Evolutionary conservation across 2,888 invertebrate species (phyloP), one percentile per base, ranked within the genome.

Genomic region (Parapristionchus giblindavisi): DNA sequence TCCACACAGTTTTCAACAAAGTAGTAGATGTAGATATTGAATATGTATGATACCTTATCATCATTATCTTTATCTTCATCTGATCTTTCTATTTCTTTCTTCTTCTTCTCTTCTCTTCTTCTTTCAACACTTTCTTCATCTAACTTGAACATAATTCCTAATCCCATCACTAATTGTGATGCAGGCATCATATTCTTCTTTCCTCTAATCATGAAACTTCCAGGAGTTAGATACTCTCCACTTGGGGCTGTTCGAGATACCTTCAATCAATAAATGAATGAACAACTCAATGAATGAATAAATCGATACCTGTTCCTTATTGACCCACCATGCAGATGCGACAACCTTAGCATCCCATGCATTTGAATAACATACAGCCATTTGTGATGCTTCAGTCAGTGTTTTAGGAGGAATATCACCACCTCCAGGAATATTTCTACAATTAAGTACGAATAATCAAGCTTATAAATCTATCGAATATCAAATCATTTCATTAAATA

Each of bases 331-430:
- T 8, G 97, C 94, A 83, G 93, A 93, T 2, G 95, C 94, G 40
- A 96, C 92, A 5, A 99, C 94, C 90, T 96, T 97, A 0, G 96
- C 96, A 83, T 98, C 96, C 99, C 99, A 99, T 0, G 98, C 97
- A 84, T 94, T 94, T 89, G 97, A 97, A 90, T 95, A 95, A 71
- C 94, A 94, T 51, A 97, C 93, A 1, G 98, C 97, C 92, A 98
- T 96, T 11, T 83, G 83, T 17, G 79, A 98, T 17, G 98, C 98
- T 90, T 99, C 99, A 78, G 93, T 93, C 56, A 99, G 90, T 0
- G 97, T 96, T 89, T 94, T 93, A 0, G 98, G 98, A n/a, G 98
- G 95, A 32, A 96, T 91, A 0, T 82, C 81, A 5, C 58, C 77
- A 1, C 65, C 74, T 54, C 70, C 52, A 14, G 52, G 65, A 3